A percentile compares a stretch with the other conserved stretches of the same genome.
Conservation (phyloP, 1,140 invertebrate species). For the Caenorhabditis inopinata region DNA sequence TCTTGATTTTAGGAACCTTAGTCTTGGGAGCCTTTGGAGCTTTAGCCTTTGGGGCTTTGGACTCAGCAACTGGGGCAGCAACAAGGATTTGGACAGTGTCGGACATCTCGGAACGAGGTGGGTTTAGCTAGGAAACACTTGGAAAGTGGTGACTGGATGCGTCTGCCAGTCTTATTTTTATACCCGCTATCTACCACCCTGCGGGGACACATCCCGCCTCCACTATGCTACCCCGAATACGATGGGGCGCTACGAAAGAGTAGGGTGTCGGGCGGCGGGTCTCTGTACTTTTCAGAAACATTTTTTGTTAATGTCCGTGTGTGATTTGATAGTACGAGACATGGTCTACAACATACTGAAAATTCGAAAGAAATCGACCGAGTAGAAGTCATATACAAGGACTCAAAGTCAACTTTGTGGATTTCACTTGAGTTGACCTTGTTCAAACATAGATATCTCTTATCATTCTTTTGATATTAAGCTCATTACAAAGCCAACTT, state of each 20-base stretch:
- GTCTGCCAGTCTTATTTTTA: background rate
- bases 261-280: background rate
- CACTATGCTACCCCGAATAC: background rate
- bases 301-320: background rate
- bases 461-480: background rate
- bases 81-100: background rate
- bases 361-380: background rate
- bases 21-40: background rate
- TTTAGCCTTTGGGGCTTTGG: slow-evolving; percentile 11
- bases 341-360: background rate
- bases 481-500: background rate
- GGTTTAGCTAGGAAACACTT: background rate
- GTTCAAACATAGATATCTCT: background rate
- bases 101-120: background rate
- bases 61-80: background rate
- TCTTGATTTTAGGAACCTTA: background rate
- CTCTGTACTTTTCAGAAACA: background rate
- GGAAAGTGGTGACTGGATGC: background rate
- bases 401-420: background rate
- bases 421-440: background rate
- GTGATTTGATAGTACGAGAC: background rate
- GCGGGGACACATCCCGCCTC: background rate
- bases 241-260: background rate
- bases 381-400: background rate
- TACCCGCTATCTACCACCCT: background rate